phyloP scores from a whole-genome alignment of 2,888 invertebrate genomes.

The Busseola fusca region DNA sequence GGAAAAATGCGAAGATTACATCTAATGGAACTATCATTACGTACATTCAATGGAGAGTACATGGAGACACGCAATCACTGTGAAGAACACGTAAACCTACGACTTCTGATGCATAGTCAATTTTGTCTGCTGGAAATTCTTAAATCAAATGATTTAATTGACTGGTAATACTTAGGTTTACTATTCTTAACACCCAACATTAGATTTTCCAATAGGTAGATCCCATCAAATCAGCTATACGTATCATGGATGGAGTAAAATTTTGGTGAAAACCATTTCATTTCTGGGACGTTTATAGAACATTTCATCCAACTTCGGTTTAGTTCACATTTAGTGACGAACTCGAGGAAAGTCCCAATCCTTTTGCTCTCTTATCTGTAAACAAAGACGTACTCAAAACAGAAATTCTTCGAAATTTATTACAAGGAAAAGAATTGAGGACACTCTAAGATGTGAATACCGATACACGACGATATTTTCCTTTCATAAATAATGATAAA shows the following conservation, averaged over 20 bases:
- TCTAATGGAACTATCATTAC: conserved; percentile 36
- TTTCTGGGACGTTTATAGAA: background rate
- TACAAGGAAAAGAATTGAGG: conserved; percentile 47
- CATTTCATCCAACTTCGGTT: background rate
- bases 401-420: conserved; percentile 23
- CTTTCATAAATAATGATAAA: conserved; percentile 16
- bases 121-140: background rate
- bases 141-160: background rate
- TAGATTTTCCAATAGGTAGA: background rate
- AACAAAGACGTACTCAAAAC: conserved; percentile 20
- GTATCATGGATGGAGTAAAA: background rate
- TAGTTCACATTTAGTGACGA: background rate
- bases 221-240: background rate
- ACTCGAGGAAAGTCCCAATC: no score
- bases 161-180: background rate
- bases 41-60: conserved; percentile 22
- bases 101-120: background rate
- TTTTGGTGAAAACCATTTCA: background rate
- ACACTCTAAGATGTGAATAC: conserved; percentile 26
- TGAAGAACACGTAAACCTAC: background rate
- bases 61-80: conserved; percentile 5
- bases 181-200: background rate
- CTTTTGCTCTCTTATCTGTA: background rate
- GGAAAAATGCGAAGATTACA: conserved; percentile 51
- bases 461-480: conserved; percentile 15